These are phyloP conservation scores for Diabrotica undecimpunctata DNA, from an alignment of 1,140 invertebrate genomes.

Conservation along the genomic window DNA sequence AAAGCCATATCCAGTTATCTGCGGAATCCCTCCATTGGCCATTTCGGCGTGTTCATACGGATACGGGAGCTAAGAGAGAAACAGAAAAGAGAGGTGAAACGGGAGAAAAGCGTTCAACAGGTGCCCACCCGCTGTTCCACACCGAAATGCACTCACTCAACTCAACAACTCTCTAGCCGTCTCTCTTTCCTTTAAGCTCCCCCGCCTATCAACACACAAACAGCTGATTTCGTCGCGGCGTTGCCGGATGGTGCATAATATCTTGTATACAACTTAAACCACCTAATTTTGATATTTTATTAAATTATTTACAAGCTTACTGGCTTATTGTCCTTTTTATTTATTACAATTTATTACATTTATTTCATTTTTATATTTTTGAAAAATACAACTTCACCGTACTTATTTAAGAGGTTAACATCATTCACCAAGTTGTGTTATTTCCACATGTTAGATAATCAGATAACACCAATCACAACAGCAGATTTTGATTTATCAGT, in stretches of 20 bases:
- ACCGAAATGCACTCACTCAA: slow-evolving; percentile 11
- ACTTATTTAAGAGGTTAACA: too few species aligned
- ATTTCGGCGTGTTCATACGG: slow-evolving; percentile 9
- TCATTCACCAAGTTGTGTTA: too few species aligned
- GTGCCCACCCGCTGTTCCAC: slow-evolving; percentile 4
- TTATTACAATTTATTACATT: too few species aligned
- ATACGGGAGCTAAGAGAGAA: slow-evolving; percentile 1
- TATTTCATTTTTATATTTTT: too few species aligned
- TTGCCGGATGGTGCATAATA: not conserved
- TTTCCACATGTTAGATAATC: too few species aligned
- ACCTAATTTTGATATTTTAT: too few species aligned
- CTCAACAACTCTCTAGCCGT: slow-evolving; percentile 3
- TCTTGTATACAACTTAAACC: too few species aligned
- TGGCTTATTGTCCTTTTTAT: too few species aligned
- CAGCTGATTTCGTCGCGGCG: not conserved
- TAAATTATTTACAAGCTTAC: too few species aligned
- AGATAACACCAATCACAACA: too few species aligned
- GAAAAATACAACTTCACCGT: too few species aligned
- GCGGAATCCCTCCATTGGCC: slow-evolving; percentile 17
- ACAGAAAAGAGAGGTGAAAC: not conserved
- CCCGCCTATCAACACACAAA: not conserved
- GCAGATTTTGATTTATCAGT: too few species aligned
- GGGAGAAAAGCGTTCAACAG: slow-evolving; percentile 17
- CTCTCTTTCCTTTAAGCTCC: not conserved
- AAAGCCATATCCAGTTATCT: slow-evolving; percentile 12